Conservation (phyloP, 2,113 vertebrate species). For the Eulemur macaco region DNA sequence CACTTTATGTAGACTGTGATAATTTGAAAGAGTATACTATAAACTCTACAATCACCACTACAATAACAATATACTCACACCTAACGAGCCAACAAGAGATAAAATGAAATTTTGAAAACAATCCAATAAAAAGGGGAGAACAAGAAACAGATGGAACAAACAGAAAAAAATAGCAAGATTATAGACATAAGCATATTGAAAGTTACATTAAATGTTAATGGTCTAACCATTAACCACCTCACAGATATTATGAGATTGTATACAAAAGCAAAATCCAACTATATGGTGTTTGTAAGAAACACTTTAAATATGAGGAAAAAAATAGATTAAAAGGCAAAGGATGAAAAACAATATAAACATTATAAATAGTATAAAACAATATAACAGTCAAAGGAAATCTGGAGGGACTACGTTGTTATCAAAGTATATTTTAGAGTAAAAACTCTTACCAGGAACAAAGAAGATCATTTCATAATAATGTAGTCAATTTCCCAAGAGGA, state of each 20-base stretch:
- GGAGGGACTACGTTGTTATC: neutral
- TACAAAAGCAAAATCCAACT: neutral
- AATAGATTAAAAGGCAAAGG: neutral
- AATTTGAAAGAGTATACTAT: neutral
- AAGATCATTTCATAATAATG: neutral
- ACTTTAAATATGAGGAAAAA: neutral
- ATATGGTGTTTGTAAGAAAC: neutral
- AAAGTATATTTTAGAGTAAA: slow-evolving; percentile 4
- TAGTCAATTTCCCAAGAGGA: neutral
- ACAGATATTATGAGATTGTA: neutral
- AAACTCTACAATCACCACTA: neutral
- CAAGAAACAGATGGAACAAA: neutral
- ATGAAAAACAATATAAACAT: neutral
- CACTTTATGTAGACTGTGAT: neutral
- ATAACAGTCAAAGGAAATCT: neutral
- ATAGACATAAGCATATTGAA: neutral
- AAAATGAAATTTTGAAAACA: neutral
- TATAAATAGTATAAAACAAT: neutral
- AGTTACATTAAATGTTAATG: neutral
- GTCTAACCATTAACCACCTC: neutral
- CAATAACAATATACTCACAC: neutral
- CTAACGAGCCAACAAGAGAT: neutral
- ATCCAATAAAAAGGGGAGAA: neutral
- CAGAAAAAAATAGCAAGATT: neutral
- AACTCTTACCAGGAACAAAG: neutral